Evolutionary conservation across 2,113 vertebrate genomes (phyloP).

Genomic region (Microcebus griseorufus): DNA sequence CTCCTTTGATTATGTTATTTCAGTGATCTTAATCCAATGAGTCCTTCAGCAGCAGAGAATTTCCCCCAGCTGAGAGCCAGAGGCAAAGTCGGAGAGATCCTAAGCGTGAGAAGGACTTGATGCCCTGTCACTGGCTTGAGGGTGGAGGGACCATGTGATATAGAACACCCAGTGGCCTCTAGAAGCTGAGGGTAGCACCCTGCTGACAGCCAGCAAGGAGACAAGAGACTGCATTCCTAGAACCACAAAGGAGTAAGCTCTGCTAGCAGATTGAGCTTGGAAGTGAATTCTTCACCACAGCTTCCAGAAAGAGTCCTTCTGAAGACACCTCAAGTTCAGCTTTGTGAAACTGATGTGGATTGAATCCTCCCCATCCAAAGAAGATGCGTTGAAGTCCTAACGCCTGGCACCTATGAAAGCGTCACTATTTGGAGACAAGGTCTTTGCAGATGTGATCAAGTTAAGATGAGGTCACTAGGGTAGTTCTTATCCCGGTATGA

Average conservation of each 20-base stretch:
- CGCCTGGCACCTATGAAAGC: neutral
- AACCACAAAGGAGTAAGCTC: neutral
- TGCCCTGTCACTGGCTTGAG: neutral
- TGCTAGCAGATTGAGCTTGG: neutral
- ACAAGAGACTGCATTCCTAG: neutral
- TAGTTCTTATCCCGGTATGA: neutral
- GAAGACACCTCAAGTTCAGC: neutral
- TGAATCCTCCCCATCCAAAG: neutral
- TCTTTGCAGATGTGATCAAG: neutral
- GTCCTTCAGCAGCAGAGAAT: neutral
- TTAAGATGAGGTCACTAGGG: neutral
- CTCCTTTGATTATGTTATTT: neutral
- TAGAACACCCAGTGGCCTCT: neutral
- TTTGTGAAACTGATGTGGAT: neutral
- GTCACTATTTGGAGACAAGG: neutral
- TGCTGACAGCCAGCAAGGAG: neutral
- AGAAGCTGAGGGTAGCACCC: neutral
- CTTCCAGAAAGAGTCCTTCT: neutral
- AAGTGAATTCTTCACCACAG: neutral
- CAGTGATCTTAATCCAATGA: neutral
- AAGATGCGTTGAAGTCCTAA: neutral
- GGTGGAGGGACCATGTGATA: neutral
- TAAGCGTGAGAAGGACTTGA: neutral
- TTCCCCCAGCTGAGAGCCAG: neutral
- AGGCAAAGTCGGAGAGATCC: neutral